These are phyloP conservation scores for Marcusenius ussheri DNA, from an alignment of 2,113 vertebrate genomes.

Conservation along the genomic window DNA sequence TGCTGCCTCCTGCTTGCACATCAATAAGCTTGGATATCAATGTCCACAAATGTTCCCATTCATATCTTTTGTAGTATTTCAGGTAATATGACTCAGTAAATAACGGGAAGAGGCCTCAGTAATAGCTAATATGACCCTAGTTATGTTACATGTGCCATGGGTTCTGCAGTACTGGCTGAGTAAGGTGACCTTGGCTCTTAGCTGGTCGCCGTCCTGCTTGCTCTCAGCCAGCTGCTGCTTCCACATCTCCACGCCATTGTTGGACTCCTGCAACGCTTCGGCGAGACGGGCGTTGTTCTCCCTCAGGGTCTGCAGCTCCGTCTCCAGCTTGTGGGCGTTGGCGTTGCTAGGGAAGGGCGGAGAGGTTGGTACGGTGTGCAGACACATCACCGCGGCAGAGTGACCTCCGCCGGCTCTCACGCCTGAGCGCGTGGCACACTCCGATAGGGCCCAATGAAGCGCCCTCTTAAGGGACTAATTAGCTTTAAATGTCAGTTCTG, in stretches of 20 bases:
- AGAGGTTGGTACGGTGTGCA: not conserved
- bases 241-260: constrained; percentile 84
- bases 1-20: not conserved
- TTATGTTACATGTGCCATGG: not conserved
- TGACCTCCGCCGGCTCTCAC: not conserved
- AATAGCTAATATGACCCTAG: not conserved
- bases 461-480: not conserved
- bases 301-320: constrained; percentile 80
- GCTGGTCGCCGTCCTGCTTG: constrained; percentile 81
- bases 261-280: constrained; percentile 79
- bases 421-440: not conserved
- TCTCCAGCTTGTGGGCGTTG: constrained; percentile 89
- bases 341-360: constrained; percentile 61
- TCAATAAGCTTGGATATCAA: not conserved
- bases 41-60: not conserved
- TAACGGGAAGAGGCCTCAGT: not conserved
- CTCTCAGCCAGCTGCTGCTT: constrained; percentile 77
- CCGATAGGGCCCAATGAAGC: not conserved
- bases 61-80: not conserved
- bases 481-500: not conserved
- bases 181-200: constrained; percentile 74
- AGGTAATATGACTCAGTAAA: not conserved
- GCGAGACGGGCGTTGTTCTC: constrained; percentile 83
- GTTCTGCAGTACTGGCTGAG: not conserved
- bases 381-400: not conserved